Conservation (phyloP, 35 echinoderm and acorn worm species). For the Apostichopus californicus region DNA sequence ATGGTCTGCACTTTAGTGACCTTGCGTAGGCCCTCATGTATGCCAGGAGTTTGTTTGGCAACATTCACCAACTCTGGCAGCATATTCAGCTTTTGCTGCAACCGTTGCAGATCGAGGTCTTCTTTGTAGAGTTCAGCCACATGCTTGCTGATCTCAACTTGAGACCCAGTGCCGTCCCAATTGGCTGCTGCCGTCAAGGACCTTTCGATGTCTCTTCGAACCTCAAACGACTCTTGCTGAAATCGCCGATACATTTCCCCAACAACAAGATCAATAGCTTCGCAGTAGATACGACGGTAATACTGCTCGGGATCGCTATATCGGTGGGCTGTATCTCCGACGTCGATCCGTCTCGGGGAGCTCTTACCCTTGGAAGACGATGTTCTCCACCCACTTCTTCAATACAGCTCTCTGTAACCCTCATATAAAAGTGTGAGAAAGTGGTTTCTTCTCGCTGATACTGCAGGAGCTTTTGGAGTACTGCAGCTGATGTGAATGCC, state of each 20-base stretch:
- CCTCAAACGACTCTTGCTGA: not conserved
- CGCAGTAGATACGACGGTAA: not conserved
- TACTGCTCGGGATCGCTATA: not conserved
- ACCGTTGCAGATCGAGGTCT: conserved; percentile 15
- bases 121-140: not conserved
- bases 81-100: not conserved
- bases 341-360: not conserved
- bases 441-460: not conserved
- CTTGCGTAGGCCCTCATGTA: not conserved
- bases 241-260: not conserved
- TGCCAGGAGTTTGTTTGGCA: too few relatives aligned
- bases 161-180: not conserved
- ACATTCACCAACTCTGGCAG: not conserved
- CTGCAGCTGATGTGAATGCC: not conserved
- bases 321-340: not conserved
- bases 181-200: not conserved
- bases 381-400: not conserved
- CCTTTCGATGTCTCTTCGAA: not conserved
- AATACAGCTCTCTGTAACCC: not conserved
- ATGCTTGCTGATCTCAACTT: not conserved
- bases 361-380: not conserved
- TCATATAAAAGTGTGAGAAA: not conserved
- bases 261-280: not conserved
- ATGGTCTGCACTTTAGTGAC: conserved; percentile 31
- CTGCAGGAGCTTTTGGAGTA: not conserved